A percentile compares a stretch with the other conserved stretches of the same genome.
These are phyloP conservation scores for Drosophila parabipectinata DNA, from an alignment of 1,140 invertebrate genomes.

Conservation along the genomic window DNA sequence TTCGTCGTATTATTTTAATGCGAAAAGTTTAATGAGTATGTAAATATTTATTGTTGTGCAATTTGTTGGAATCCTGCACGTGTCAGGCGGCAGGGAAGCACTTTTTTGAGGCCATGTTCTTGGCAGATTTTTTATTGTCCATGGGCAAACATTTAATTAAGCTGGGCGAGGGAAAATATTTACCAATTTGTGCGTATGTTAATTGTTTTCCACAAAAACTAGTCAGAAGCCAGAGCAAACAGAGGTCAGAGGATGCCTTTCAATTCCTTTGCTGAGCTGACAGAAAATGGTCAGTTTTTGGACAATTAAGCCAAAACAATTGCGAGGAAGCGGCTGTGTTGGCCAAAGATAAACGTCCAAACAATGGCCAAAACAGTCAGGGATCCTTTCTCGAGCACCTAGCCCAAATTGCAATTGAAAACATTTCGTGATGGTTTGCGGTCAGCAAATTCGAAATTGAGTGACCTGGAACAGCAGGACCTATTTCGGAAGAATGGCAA, in stretches of 20 bases:
- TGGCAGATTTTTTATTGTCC: constrained; percentile 4
- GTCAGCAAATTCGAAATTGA: constrained; percentile 62
- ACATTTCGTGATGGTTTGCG: constrained; percentile 21
- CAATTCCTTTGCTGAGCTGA: constrained; percentile 36
- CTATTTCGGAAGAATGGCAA: neutral
- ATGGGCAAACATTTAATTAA: constrained; percentile 61
- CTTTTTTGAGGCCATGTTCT: constrained; percentile 1
- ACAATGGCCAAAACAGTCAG: constrained; percentile 49
- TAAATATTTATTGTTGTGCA: constrained; percentile 77
- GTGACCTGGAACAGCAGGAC: constrained; percentile 18
- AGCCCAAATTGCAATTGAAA: constrained; percentile 35
- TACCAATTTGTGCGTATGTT: constrained; percentile 59
- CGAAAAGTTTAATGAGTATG: constrained; percentile 79
- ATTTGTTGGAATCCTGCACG: constrained; percentile 32
- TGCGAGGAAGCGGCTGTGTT: constrained; percentile 34
- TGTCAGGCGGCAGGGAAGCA: constrained; percentile 6
- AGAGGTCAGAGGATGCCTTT: neutral
- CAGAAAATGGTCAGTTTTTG: constrained; percentile 40
- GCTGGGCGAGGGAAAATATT: constrained; percentile 44
- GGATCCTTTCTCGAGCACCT: constrained; percentile 25
- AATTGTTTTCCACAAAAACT: constrained; percentile 51
- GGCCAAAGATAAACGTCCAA: constrained; percentile 51
- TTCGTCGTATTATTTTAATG: constrained; percentile 64
- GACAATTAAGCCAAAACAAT: constrained; percentile 47
- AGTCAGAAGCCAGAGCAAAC: constrained; percentile 17